Conservation (phyloP, 2,888 invertebrate genomes). For the Melangyna quadrimaculata region DNA sequence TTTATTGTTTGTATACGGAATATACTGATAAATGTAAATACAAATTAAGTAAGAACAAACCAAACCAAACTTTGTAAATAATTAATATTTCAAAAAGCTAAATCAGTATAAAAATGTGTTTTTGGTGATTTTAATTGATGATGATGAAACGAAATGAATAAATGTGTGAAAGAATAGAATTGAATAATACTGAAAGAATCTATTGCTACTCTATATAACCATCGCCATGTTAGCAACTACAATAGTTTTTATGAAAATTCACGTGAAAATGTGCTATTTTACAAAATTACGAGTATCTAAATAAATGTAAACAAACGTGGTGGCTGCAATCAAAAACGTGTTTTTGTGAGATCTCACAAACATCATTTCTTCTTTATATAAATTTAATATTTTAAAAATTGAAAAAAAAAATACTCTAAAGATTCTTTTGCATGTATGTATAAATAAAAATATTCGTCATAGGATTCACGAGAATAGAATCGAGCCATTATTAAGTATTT, state of each 20-base stretch:
- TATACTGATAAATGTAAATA: conserved; percentile 44
- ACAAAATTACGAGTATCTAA: conserved; percentile 18
- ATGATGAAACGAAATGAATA: conserved; percentile 42
- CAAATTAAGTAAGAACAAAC: conserved; percentile 48
- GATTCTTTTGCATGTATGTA: no score
- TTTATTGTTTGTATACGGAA: conserved; percentile 21
- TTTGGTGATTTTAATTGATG: conserved; percentile 44
- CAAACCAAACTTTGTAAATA: conserved; percentile 34
- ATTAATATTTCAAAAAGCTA: conserved; percentile 54
- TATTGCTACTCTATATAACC: conserved; percentile 36
- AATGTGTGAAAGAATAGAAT: conserved; percentile 21
- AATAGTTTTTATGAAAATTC: conserved; percentile 13
- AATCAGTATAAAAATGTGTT: conserved; percentile 33
- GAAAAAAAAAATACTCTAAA: no score
- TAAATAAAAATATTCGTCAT: conserved; percentile 9
- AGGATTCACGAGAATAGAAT: not conserved
- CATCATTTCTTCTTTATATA: conserved; percentile 25
- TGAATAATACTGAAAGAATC: conserved; percentile 11
- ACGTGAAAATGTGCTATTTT: conserved; percentile 48
- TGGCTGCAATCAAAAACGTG: conserved; percentile 52
- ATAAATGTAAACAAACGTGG: conserved; percentile 43
- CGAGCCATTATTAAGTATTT: not conserved
- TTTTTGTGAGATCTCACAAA: conserved; percentile 39
- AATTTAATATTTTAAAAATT: no score
- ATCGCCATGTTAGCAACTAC: conserved; percentile 56